Evolutionary conservation across 2,113 vertebrate genomes (phyloP).

Genomic region (Cyanoliseus patagonus): DNA sequence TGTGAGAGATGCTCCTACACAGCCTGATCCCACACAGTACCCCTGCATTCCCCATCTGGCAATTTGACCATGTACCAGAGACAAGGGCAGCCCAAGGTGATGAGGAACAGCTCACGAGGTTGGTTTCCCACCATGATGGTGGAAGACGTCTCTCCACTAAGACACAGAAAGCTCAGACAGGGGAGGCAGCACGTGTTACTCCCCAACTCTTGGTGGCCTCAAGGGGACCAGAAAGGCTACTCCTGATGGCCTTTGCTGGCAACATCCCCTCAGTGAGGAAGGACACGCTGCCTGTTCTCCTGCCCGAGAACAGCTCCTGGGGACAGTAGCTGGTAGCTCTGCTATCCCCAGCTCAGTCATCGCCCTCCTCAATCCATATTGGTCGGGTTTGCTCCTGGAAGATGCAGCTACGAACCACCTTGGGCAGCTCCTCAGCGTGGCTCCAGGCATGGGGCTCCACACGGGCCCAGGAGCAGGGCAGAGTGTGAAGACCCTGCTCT

Average conservation of each 20-base stretch:
- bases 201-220: background rate
- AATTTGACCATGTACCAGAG: background rate
- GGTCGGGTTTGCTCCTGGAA: slow-evolving; percentile 78
- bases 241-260: background rate
- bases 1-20: background rate
- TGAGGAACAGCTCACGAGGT: background rate
- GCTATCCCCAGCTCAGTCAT: background rate
- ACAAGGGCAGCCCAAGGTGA: background rate
- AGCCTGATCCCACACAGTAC: background rate
- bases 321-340: background rate
- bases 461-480: slow-evolving; percentile 71
- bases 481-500: slow-evolving; percentile 58
- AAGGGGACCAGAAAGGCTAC: background rate
- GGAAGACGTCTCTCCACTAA: background rate
- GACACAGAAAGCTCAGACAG: background rate
- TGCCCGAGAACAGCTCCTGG: background rate
- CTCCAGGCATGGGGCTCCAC: slow-evolving; percentile 68
- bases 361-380: slow-evolving; percentile 69
- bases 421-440: slow-evolving; percentile 69
- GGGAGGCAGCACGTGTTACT: background rate
- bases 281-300: background rate
- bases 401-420: slow-evolving; percentile 73
- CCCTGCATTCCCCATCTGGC: accelerated
- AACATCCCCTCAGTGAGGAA: background rate
- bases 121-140: background rate